These are phyloP conservation scores for Gouania willdenowi DNA, from an alignment of 2,797 vertebrate genomes.

Conservation along the genomic window DNA sequence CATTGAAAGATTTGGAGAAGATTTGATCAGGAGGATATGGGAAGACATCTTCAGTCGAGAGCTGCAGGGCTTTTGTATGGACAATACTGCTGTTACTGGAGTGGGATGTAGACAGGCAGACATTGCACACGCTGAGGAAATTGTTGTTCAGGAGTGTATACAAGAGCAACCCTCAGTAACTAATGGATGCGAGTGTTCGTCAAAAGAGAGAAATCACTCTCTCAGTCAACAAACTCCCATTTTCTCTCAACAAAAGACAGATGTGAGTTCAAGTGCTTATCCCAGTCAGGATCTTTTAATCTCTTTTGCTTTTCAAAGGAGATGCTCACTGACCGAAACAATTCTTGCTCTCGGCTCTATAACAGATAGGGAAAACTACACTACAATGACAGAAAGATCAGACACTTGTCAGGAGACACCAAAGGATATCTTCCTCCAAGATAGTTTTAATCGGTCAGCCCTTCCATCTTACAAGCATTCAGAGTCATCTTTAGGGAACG, in stretches of 20 bases:
- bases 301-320: conserved; percentile 1
- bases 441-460: conserved; percentile 12
- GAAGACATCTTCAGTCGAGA: conserved; percentile 45
- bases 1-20: conserved; percentile 43
- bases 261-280: conserved; percentile 19
- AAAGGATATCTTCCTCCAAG: conserved; percentile 1
- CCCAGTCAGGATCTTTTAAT: neutral
- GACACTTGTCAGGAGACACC: conserved; percentile 8
- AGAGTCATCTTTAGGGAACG: conserved; percentile 39
- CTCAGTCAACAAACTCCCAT: conserved; percentile 1
- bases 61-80: neutral
- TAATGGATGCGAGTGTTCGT: neutral
- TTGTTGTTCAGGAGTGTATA: neutral
- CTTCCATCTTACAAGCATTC: conserved; percentile 8
- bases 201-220: neutral
- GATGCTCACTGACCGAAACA: conserved; percentile 6
- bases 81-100: conserved; percentile 22
- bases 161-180: neutral
- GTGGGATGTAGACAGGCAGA: neutral
- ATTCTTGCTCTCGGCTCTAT: neutral
- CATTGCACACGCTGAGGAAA: conserved; percentile 5
- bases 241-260: conserved; percentile 1
- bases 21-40: conserved; percentile 41
- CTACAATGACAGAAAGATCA: conserved; percentile 26
- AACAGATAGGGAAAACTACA: conserved; percentile 25